phyloP scores from a whole-genome alignment of 2,888 invertebrate genomes.

The Xestia c-nigrum region DNA sequence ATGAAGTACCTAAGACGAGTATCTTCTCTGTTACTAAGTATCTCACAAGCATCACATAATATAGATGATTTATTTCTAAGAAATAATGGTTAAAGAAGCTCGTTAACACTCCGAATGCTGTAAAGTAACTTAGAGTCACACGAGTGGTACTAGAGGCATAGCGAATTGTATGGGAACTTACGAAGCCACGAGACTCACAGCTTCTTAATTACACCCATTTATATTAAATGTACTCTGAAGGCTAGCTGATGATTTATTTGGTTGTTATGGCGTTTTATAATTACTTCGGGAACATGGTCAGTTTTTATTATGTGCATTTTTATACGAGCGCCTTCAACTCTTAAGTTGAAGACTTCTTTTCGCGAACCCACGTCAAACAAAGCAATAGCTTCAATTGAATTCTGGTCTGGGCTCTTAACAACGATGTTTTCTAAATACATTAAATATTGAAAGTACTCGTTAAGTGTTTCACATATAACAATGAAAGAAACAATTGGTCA shows the following conservation, averaged over 20 bases:
- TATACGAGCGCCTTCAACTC: not conserved
- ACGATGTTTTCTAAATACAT: not conserved
- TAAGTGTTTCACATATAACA: not conserved
- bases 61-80: conserved; percentile 30
- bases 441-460: not conserved
- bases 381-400: not conserved
- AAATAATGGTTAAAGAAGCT: conserved; percentile 45
- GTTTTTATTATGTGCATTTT: not conserved
- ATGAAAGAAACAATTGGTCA: not conserved
- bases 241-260: conserved; percentile 44
- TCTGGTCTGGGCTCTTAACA: not conserved
- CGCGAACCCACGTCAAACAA: not conserved
- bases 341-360: not conserved
- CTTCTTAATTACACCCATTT: conserved; percentile 51
- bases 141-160: conserved; percentile 9
- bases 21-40: not conserved
- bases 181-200: conserved; percentile 8
- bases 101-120: conserved; percentile 45
- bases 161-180: conserved; percentile 55
- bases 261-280: conserved; percentile 15
- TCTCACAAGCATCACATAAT: not conserved
- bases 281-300: conserved; percentile 22
- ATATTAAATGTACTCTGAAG: conserved; percentile 28
- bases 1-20: not conserved
- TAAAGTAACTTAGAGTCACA: conserved; percentile 40